Percentiles rank a stretch among this genome's conserved stretches.
Conservation (phyloP, 2,888 invertebrate species). For the Baccha elongata region DNA sequence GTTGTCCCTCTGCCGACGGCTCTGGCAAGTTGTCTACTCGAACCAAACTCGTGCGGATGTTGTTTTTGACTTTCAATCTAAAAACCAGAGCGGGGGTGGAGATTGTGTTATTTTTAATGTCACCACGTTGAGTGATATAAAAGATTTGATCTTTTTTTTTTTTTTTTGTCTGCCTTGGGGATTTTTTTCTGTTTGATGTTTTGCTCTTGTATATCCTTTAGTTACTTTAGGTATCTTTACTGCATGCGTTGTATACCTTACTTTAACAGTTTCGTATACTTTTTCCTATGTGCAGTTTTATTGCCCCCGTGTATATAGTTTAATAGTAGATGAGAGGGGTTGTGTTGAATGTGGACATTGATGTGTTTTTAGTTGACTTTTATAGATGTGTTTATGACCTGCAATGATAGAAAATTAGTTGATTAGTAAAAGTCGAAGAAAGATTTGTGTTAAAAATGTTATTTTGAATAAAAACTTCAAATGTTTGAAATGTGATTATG, state of each 20-base stretch:
- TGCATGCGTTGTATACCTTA: slow-evolving; percentile 27
- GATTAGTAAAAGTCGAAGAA: slow-evolving; percentile 43
- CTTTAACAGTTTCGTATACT: slow-evolving; percentile 21
- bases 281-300: slow-evolving; percentile 55
- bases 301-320: slow-evolving; percentile 36
- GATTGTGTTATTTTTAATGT: slow-evolving; percentile 73
- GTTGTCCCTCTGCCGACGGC: slow-evolving; percentile 36
- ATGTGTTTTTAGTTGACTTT: slow-evolving; percentile 64
- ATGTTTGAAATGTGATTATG: background rate
- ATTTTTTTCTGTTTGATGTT: slow-evolving; percentile 32
- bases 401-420: slow-evolving; percentile 71
- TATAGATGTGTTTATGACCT: slow-evolving; percentile 70
- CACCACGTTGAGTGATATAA: slow-evolving; percentile 72
- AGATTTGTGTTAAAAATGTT: slow-evolving; percentile 4
- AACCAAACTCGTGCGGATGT: slow-evolving; percentile 63
- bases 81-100: slow-evolving; percentile 18
- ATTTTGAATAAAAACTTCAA: too few relatives aligned
- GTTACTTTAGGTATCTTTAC: slow-evolving; percentile 20
- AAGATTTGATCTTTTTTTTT: slow-evolving; percentile 60
- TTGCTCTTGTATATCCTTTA: slow-evolving; percentile 66
- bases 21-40: slow-evolving; percentile 9
- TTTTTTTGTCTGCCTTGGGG: slow-evolving; percentile 24
- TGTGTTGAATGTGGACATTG: slow-evolving; percentile 47
- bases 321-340: slow-evolving; percentile 22
- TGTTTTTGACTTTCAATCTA: slow-evolving; percentile 63